Percentiles rank a stretch among this genome's conserved stretches.
Conservation (phyloP, 2,797 vertebrate genomes). For the Buphagus erythrorhynchus region DNA sequence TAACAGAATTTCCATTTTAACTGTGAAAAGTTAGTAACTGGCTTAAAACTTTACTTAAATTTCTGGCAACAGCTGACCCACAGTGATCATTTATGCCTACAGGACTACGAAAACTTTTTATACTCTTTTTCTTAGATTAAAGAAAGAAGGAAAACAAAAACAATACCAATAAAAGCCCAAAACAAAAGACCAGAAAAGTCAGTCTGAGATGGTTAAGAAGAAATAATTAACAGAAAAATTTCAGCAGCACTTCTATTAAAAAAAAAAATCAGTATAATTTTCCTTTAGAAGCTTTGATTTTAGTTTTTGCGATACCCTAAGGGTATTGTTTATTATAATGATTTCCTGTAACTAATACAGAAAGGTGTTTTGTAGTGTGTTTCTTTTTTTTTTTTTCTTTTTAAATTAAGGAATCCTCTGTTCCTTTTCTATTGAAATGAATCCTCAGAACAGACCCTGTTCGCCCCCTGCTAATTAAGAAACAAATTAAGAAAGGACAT, state of each 20-base stretch:
- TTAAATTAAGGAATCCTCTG: not conserved
- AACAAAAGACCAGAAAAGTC: not conserved
- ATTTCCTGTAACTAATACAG: not conserved
- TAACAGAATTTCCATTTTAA: not conserved
- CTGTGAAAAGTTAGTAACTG: not conserved
- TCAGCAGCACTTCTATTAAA: not conserved
- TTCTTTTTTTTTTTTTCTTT: not conserved
- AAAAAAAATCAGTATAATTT: not conserved
- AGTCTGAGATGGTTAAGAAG: not conserved
- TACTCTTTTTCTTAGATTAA: not conserved
- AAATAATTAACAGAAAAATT: not conserved
- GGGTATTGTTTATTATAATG: accelerated
- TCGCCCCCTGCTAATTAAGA: not conserved
- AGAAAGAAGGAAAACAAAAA: not conserved
- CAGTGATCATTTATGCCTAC: not conserved
- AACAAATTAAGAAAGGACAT: not conserved
- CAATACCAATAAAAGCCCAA: not conserved
- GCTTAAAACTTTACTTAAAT: not conserved
- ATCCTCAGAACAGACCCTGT: not conserved
- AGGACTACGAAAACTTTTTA: not conserved
- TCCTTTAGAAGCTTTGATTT: not conserved
- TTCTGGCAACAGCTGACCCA: not conserved
- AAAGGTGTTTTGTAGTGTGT: not conserved
- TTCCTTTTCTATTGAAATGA: not conserved
- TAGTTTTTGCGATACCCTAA: not conserved